Percentiles rank a stretch among this genome's conserved stretches.
phyloP scores from a whole-genome alignment of 2,797 vertebrate species.

The Phyllotis vaccarum region DNA sequence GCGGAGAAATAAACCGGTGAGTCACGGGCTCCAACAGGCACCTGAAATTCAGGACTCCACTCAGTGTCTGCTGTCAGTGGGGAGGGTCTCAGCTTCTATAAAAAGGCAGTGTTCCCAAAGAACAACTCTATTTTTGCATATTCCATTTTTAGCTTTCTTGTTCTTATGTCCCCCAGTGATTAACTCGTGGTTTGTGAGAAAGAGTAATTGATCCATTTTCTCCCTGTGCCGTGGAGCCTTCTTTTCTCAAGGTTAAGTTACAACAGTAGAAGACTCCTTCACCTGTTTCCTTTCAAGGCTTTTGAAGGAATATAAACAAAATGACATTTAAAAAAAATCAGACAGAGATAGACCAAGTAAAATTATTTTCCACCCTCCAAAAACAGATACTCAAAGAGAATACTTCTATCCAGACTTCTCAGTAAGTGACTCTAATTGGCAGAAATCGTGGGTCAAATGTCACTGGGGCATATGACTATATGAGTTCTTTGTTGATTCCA shows the following conservation, averaged over 20 bases:
- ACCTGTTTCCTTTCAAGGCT: background rate
- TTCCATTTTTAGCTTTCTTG: conserved; percentile 50
- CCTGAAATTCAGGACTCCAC: background rate
- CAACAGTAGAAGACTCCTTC: background rate
- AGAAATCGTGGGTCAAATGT: background rate
- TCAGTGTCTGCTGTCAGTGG: background rate
- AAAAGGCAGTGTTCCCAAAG: conserved; percentile 34
- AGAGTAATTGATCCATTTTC: background rate
- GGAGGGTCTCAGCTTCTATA: background rate
- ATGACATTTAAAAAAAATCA: background rate
- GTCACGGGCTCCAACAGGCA: background rate
- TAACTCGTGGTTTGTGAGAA: background rate
- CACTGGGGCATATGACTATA: background rate
- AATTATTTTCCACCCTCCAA: background rate
- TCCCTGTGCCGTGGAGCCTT: background rate
- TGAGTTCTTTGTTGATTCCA: background rate
- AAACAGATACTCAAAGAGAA: background rate
- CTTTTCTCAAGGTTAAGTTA: conserved; percentile 20
- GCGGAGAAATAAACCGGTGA: conserved; percentile 10
- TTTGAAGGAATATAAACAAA: conserved; percentile 36
- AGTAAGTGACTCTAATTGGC: background rate
- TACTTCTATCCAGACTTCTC: background rate
- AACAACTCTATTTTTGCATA: conserved; percentile 53
- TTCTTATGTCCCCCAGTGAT: conserved; percentile 1
- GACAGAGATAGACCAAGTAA: background rate